Percentiles rank a stretch among this genome's conserved stretches.
Conservation (phyloP, 2,797 vertebrate species). For the Esox masquinongy region DNA sequence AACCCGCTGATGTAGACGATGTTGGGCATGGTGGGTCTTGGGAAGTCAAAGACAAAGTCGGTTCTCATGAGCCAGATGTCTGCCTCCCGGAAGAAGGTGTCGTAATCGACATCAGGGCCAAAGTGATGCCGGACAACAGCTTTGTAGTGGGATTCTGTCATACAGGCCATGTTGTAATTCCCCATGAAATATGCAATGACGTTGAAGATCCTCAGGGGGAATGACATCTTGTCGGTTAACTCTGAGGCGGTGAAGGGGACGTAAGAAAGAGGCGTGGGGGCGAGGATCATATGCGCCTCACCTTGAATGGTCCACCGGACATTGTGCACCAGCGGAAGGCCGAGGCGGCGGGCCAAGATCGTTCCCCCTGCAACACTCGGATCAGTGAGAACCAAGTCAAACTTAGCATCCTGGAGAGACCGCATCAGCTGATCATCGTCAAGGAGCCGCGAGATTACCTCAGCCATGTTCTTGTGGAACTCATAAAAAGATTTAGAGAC, state of each 20-base stretch:
- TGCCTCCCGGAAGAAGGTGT: constrained; percentile 40
- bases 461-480: constrained; percentile 31
- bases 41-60: constrained; percentile 66
- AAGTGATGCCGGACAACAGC: constrained; percentile 45
- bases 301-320: constrained; percentile 47
- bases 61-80: constrained; percentile 67
- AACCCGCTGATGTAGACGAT: constrained; percentile 62
- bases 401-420: constrained; percentile 35
- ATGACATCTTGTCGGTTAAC: constrained; percentile 54
- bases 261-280: constrained; percentile 52
- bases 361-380: constrained; percentile 39
- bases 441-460: constrained; percentile 41
- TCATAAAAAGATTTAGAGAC: background rate
- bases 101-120: constrained; percentile 42
- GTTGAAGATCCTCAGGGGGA: constrained; percentile 42
- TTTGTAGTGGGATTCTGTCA: constrained; percentile 23
- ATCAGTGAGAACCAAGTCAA: constrained; percentile 50
- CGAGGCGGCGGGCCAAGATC: constrained; percentile 40
- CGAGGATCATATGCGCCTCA: constrained; percentile 45
- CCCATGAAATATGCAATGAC: constrained; percentile 19
- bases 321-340: constrained; percentile 47
- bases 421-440: constrained; percentile 42
- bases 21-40: constrained; percentile 64
- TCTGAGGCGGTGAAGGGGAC: constrained; percentile 36
- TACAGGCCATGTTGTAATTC: background rate